Evolutionary conservation across 2,113 vertebrate species (phyloP).

Genomic region (Myrmophylax atrothorax): DNA sequence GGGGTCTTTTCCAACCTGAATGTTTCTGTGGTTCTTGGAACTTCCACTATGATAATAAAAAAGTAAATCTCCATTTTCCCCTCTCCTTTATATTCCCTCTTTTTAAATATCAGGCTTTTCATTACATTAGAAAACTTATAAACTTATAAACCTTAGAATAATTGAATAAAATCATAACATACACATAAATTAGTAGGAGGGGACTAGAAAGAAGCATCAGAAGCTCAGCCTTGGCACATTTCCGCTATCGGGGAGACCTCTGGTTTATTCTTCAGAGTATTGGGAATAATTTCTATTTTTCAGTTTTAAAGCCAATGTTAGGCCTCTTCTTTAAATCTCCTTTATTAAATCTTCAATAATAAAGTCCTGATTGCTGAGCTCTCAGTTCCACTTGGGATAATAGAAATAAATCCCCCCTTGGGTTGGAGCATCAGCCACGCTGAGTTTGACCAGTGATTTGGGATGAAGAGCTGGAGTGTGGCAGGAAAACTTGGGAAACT

Average conservation of each 20-base stretch:
- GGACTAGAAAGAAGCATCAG: background rate
- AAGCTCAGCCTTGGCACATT: background rate
- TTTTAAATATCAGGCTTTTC: background rate
- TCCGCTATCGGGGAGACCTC: background rate
- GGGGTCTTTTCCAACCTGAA: background rate
- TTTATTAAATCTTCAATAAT: background rate
- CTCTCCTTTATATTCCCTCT: background rate
- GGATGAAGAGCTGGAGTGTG: background rate
- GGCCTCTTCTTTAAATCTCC: background rate
- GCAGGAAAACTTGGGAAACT: background rate
- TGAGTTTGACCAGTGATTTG: background rate
- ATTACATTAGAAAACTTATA: background rate
- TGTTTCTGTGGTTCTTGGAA: background rate
- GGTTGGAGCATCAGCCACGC: background rate
- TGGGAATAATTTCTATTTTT: background rate
- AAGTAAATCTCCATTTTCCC: background rate
- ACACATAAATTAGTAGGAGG: background rate
- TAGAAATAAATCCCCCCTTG: background rate
- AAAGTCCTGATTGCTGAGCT: background rate
- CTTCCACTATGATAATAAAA: background rate
- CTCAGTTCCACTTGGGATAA: background rate
- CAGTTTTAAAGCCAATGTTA: background rate
- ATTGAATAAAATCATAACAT: background rate
- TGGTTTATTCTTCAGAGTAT: background rate
- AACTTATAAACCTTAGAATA: background rate